Evolutionary conservation across 2,797 vertebrate species (phyloP).

Genomic region (Channallabes apus): DNA sequence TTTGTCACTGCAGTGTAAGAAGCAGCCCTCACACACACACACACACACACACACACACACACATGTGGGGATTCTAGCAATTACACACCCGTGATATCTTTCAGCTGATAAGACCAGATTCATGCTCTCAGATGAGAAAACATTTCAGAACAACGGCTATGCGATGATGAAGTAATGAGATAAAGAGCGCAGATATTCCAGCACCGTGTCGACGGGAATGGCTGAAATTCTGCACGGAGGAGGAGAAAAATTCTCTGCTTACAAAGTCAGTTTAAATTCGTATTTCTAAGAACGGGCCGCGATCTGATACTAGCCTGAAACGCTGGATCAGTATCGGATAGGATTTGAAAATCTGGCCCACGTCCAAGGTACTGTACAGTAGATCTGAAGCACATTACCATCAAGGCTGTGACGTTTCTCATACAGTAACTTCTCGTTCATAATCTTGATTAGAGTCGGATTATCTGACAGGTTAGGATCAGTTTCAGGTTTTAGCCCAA

Average conservation of each 20-base stretch:
- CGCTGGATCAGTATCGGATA: background rate
- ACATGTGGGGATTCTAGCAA: background rate
- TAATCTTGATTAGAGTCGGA: background rate
- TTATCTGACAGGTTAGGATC: background rate
- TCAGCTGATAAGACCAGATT: conserved; percentile 1
- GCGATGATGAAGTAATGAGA: conserved; percentile 25
- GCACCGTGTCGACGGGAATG: background rate
- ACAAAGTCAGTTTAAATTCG: background rate
- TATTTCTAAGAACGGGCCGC: background rate
- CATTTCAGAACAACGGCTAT: conserved; percentile 13
- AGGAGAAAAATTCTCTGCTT: background rate
- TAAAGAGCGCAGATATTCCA: conserved; percentile 10
- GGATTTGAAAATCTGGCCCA: background rate
- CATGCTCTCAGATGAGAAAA: conserved; percentile 9
- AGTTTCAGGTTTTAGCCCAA: background rate
- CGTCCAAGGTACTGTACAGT: background rate
- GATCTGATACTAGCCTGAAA: background rate
- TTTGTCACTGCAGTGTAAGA: conserved; percentile 40
- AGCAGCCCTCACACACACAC: background rate
- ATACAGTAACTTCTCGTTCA: background rate
- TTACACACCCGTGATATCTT: conserved; percentile 27
- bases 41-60: conserved; percentile 10
- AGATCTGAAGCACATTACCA: background rate
- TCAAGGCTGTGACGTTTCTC: conserved; percentile 7
- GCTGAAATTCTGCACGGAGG: background rate